Conservation (phyloP, 2,113 vertebrate species). For the Python bivittatus region DNA sequence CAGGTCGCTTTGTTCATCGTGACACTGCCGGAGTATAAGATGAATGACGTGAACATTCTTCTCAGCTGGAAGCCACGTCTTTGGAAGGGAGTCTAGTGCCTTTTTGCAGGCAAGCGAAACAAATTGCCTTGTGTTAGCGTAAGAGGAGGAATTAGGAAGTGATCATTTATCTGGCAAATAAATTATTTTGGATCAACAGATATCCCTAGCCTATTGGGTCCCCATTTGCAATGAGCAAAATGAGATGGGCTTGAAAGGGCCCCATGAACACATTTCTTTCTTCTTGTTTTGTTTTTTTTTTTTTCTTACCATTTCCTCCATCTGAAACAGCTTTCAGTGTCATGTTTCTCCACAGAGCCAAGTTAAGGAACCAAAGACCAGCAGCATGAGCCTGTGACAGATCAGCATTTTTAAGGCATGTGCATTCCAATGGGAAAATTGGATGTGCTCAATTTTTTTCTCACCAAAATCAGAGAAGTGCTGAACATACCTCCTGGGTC, state of each 20-base stretch:
- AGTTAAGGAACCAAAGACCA: background rate
- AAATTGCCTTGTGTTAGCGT: background rate
- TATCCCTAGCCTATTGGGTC: accelerated
- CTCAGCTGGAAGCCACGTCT: background rate
- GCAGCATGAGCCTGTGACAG: background rate
- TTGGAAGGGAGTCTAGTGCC: background rate
- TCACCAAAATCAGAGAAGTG: background rate
- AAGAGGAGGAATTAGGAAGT: background rate
- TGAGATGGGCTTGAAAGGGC: background rate
- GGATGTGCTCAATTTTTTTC: background rate
- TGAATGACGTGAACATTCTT: too few relatives aligned
- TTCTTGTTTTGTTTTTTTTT: background rate
- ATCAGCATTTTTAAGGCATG: background rate
- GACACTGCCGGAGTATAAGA: background rate
- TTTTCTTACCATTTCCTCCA: background rate
- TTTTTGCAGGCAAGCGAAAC: background rate
- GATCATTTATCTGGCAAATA: background rate
- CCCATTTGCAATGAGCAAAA: background rate
- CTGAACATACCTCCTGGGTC: background rate
- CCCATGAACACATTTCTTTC: background rate
- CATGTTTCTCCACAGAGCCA: background rate
- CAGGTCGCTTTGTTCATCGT: background rate
- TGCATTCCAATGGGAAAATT: background rate
- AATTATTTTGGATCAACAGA: background rate
- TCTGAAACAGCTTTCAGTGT: background rate